Evolutionary conservation across 2,113 vertebrate species (phyloP), one percentile per base, ranked within the genome.

Genomic region (Pelodiscus sinensis): DNA sequence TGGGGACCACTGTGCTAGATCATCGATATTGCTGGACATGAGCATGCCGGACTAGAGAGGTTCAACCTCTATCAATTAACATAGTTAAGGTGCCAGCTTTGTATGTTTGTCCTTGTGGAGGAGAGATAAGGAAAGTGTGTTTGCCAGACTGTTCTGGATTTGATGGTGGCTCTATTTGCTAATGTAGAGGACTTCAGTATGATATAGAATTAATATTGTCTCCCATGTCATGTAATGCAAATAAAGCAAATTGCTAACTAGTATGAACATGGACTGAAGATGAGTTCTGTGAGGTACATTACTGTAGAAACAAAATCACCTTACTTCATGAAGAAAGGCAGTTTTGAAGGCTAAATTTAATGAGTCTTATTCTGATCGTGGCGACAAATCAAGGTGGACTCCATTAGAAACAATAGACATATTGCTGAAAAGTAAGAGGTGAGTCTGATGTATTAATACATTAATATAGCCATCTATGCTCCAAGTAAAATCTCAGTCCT

Each of bases 141-240:
- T 44, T 84, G 83, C 38, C n/a, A 65, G 54, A 56, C 88, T 85
- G 44, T 35, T 82, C 88, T 88, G 88, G 79, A 81, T 93, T 92
- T 87, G 0, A 0, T 75, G 90, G 88, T 85, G 87, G 7, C 82
- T 97, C 86, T 96, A 2, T 96, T 96, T 97, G 95, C 92, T 91
- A 92, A 93, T 97, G 93, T 90, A 92, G 92, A 91, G 93, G 92
- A 62, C 90, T 92, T 96, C 96, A 95, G 82, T 75, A 87, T 83
- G 96, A 95, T 92, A 79, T 0, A 88, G 79, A 91, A 92, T 90
- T 96, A 97, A 95, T 89, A 94, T 91, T 90, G 84, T 89, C 90
- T 95, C 92, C 58, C 88, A 91, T 93, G 90, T 95, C 95, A 93
- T 88, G 84, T 92, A 96, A 92, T 96, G 96, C 94, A 96, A 95